Evolutionary conservation across 92 coral and sea anemone species (phyloP), one percentile per base, ranked within the genome.

Genomic region (Ricordea florida): DNA sequence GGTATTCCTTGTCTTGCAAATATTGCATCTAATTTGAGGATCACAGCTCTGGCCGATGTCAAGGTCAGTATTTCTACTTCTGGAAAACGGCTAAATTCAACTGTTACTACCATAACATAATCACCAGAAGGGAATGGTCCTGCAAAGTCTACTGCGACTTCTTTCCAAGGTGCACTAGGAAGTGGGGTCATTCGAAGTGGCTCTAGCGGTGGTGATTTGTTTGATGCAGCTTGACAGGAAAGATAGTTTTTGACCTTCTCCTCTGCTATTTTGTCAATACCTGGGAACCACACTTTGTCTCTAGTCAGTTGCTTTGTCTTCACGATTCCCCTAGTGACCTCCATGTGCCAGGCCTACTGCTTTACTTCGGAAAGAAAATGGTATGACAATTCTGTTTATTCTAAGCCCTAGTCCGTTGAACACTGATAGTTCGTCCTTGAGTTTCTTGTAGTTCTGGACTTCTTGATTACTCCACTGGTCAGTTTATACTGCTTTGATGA

Each of bases 71-170:
- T 63, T 57, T 82, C 92, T 11, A 71, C 96, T 61, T 86, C 96
- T 9, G 81, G 86, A 30, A 79, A 84, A 7, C 85, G 80, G 42
- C 87, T 74, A 42, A 80, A 86, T 42, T 83, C 78, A 27, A 73
- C 87, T 18, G 66, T 66, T 38, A 79, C 80, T 45, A 84, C 87
- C 29, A 79, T 28, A 10, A 85, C 48, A 27, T 85, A 85, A 28
- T 89, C 78, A 14, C 90, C 88, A 58, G 85, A 67, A 2, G 89
- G 85, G 49, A 87, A 68, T 51, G 97, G 88, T 43, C 86, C 88
- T 17, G 60, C 63, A 74, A 90, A 82, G 69, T 86, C 84, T 15
- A 31, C 17, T 29, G 56, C 57, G 41, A 82, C 75, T 57, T 80
- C 82, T 74, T 85, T 80, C 79, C 93, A 78, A 25, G 71, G 80